These are phyloP conservation scores for Rhabdornis inornatus DNA, from an alignment of 2,113 vertebrate genomes.

Conservation along the genomic window DNA sequence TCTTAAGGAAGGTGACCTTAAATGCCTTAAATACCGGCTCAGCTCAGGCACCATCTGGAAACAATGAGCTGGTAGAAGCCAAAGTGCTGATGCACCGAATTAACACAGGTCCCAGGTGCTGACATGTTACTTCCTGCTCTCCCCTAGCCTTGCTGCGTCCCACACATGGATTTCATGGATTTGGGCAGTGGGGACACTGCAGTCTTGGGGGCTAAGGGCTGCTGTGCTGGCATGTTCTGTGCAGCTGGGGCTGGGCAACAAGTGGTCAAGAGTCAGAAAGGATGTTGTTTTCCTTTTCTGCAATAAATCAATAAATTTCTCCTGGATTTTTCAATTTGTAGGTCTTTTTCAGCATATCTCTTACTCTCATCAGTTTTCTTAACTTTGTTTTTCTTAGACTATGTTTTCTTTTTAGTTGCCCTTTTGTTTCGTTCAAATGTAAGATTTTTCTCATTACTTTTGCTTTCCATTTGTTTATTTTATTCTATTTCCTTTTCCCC, in stretches of 20 bases:
- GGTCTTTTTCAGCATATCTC: background rate
- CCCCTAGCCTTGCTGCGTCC: background rate
- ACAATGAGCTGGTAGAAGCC: conserved; percentile 25
- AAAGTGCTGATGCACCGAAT: conserved; percentile 52
- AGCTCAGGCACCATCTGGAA: conserved; percentile 51
- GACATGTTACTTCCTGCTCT: conserved; percentile 55
- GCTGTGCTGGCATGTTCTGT: accelerated
- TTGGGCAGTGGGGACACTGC: background rate
- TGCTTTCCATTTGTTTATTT: background rate
- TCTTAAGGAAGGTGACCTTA: background rate
- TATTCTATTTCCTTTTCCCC: background rate
- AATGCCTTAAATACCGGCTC: conserved; percentile 21
- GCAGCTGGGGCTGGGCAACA: background rate
- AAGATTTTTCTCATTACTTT: background rate
- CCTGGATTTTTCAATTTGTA: background rate
- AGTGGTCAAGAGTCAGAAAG: background rate
- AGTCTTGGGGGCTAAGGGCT: background rate
- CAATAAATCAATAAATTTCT: background rate
- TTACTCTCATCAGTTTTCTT: background rate
- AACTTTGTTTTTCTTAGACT: background rate
- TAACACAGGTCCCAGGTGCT: conserved; percentile 44
- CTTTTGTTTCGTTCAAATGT: background rate
- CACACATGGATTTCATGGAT: background rate
- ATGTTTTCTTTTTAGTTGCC: background rate
- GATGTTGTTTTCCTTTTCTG: background rate